A percentile compares a stretch with the other conserved stretches of the same genome.
These are phyloP conservation scores for Chelidonichthys spinosus DNA, from an alignment of 2,797 vertebrate genomes.

Conservation along the genomic window DNA sequence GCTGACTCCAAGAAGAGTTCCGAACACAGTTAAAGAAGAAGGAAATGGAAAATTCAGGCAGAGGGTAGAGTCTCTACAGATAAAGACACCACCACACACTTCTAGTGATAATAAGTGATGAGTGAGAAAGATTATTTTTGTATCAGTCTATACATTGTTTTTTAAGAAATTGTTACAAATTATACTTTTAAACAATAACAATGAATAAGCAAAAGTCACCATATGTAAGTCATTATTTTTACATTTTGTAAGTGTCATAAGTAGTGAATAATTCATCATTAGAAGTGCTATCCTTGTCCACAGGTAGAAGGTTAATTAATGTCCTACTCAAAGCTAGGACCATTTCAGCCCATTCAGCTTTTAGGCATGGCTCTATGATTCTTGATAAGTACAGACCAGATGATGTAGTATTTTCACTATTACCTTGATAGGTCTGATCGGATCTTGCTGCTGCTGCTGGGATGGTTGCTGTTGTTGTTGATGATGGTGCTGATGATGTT, in stretches of 20 bases:
- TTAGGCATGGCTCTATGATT: not conserved
- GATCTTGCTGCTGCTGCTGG: slow-evolving; percentile 78
- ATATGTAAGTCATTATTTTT: not conserved
- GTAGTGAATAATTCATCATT: not conserved
- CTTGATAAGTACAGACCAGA: not conserved
- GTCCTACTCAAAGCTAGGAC: not conserved
- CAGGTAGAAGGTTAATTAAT: not conserved
- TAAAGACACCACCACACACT: too few species aligned
- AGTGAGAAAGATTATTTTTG: too few species aligned
- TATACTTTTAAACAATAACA: too few species aligned
- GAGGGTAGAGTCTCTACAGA: too few species aligned
- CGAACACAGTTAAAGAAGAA: too few species aligned
- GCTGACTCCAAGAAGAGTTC: too few species aligned
- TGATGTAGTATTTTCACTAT: slow-evolving; percentile 8
- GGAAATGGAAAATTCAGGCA: too few species aligned
- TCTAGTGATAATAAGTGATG: too few species aligned
- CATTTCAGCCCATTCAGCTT: not conserved
- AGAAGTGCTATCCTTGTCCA: not conserved
- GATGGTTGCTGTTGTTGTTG: slow-evolving; percentile 66
- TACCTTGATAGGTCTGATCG: slow-evolving; percentile 90
- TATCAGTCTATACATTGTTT: too few species aligned
- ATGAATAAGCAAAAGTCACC: not conserved
- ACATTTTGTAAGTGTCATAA: not conserved
- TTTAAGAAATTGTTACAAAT: too few species aligned
- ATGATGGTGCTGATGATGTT: slow-evolving; percentile 69